These are phyloP conservation scores for Psephotus haematonotus DNA, from an alignment of 2,113 vertebrate species.

Conservation along the genomic window DNA sequence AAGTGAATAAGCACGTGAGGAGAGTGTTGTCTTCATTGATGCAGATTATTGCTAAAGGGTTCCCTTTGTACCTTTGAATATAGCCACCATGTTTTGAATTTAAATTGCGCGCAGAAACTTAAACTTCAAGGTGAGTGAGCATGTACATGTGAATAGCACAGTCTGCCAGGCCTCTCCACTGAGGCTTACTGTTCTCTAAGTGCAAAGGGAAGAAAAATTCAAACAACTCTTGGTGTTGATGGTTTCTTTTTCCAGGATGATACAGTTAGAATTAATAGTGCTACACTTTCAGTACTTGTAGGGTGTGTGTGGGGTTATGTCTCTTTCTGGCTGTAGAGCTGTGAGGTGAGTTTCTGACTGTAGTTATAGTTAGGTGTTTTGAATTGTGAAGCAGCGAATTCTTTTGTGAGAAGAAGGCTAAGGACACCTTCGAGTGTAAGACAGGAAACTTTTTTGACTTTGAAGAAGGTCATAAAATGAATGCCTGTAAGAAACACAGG, in stretches of 20 bases:
- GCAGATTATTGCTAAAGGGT: not conserved
- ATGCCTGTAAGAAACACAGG: not conserved
- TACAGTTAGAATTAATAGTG: not conserved
- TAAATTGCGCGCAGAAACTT: not conserved
- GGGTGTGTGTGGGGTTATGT: not conserved
- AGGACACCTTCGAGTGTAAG: not conserved
- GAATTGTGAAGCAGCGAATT: not conserved
- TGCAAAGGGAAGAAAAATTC: not conserved
- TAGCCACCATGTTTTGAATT: not conserved
- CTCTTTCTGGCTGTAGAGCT: not conserved
- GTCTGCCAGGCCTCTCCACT: not conserved
- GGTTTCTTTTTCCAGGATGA: not conserved
- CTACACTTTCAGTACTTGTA: not conserved
- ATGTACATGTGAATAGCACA: not conserved
- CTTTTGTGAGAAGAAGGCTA: not conserved
- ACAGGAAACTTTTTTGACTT: not conserved
- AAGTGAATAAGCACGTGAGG: not conserved
- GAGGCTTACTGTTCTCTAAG: not conserved
- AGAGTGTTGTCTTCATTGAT: not conserved
- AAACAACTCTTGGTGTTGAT: fast-evolving
- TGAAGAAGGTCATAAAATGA: not conserved
- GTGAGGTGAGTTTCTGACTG: not conserved
- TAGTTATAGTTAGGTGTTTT: not conserved
- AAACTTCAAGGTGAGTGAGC: not conserved
- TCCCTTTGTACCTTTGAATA: not conserved